phyloP scores from a whole-genome alignment of 2,888 invertebrate genomes.

The Chrysomela aeneicollis region DNA sequence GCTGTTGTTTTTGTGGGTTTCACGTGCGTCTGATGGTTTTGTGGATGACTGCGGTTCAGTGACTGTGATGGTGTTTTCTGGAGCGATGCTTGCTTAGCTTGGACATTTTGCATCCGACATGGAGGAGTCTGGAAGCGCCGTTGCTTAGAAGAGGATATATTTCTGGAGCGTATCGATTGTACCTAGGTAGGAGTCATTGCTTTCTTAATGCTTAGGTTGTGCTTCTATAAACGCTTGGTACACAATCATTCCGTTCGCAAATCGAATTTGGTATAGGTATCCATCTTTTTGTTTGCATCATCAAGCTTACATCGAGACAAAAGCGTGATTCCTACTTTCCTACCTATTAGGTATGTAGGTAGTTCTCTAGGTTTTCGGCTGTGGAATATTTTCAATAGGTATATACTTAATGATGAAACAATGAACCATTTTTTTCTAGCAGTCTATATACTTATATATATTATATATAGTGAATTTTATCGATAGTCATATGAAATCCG shows the following conservation, averaged over 20 bases:
- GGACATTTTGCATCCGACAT: background rate
- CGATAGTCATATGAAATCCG: too few species aligned
- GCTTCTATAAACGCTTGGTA: constrained; percentile 16
- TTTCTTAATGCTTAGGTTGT: constrained; percentile 4
- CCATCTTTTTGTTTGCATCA: too few species aligned
- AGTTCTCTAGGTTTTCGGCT: too few species aligned
- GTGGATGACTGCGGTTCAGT: background rate
- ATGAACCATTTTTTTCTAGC: too few species aligned
- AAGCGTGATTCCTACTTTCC: too few species aligned
- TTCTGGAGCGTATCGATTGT: background rate
- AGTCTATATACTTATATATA: too few species aligned
- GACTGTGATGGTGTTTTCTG: constrained; percentile 11
- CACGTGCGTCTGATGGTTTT: constrained; percentile 11
- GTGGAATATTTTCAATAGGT: too few species aligned
- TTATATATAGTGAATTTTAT: too few species aligned
- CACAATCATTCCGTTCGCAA: constrained; percentile 6
- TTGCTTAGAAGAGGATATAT: constrained; percentile 5
- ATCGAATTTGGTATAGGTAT: background rate
- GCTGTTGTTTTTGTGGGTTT: background rate
- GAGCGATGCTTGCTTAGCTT: background rate
- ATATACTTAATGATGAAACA: too few species aligned
- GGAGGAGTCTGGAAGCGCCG: background rate
- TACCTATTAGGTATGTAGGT: too few species aligned
- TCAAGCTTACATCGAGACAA: too few species aligned
- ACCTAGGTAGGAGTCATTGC: constrained; percentile 6